Percentiles rank a stretch among this genome's conserved stretches.
Evolutionary conservation across 2,113 vertebrate genomes (phyloP).

Genomic region (Hydropotes inermis): DNA sequence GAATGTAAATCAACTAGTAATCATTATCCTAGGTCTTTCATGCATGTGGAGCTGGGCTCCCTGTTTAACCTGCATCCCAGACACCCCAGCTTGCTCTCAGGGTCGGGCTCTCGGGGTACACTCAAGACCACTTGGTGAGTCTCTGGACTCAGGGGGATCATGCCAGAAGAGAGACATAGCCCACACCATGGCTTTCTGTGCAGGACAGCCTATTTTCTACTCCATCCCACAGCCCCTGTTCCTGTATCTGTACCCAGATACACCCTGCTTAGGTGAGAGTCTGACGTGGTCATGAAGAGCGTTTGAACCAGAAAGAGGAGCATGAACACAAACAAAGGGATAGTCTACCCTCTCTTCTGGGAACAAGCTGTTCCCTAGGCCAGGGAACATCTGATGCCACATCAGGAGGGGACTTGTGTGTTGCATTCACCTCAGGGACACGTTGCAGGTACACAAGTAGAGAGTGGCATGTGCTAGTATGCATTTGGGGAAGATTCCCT

Average conservation of each 20-base stretch:
- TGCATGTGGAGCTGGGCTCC: background rate
- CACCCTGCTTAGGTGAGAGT: background rate
- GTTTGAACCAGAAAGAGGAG: background rate
- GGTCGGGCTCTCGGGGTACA: too few relatives aligned
- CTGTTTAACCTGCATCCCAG: background rate
- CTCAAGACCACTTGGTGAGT: background rate
- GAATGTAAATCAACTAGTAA: background rate
- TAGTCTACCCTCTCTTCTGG: background rate
- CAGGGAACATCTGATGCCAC: background rate
- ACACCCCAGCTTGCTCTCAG: background rate
- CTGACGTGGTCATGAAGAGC: background rate
- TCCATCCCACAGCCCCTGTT: background rate
- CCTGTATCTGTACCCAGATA: background rate
- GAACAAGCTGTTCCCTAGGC: background rate
- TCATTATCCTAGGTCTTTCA: background rate
- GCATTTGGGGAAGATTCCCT: background rate
- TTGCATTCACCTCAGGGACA: background rate
- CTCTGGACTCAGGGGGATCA: background rate
- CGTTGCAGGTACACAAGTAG: background rate
- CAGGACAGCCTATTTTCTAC: background rate
- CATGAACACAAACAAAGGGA: background rate
- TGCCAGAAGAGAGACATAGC: background rate
- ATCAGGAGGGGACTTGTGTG: background rate
- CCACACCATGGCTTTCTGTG: background rate
- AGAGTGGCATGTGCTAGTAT: background rate